Base-by-base conservation (phyloP, 2,113 vertebrate genomes). In the Synchiropus splendidus region DNA sequence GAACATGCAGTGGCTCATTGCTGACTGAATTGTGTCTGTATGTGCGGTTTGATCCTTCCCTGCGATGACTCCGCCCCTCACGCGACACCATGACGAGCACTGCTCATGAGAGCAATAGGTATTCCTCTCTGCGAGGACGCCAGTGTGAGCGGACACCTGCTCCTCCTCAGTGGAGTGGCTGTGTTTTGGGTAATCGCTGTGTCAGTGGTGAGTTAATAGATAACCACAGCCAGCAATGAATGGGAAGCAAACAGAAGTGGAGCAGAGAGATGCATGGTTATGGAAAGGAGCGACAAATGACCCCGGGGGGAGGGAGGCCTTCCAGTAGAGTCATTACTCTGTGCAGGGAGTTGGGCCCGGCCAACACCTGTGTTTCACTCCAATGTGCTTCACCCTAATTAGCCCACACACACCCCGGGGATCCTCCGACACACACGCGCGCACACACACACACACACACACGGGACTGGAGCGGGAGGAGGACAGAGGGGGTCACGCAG, bases 351-450 rank as follows among this genome's bases (percentile, higher is more conserved):
- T 64, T 68, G 51, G 67, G 63, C 72, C 76, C 72, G 65, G 76
- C 72, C 74, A 78, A 81, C 79, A 79, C 79, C 79, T 81, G 79
- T 78, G 77, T 79, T 79, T 78, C 74, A 42, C 57, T 75, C 73
- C 66, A 76, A 82, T 83, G 89, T 84, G 81, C 76, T 84, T 95
- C 90, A 96, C 90, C 89, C 90, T 98, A 97, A 98, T 97, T 97
- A 97, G 91, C 92, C 89, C 88, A 86, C 86, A 83, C 78, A 85
- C 86, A 89, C 92, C 87, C 81, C 34, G 72, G 87, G 86, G 91
- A 92, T 84, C 12, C 75, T 83, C 81, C 77, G 53, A 65, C 70
- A 69, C 74, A 79, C 55, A 67, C 64, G 62, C 66, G 68, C n/a
- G n/a, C n/a, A n/a, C n/a, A n/a, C n/a, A n/a, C n/a, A 65, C 70